Evolutionary conservation across 2,888 invertebrate genomes (phyloP).

Genomic region (Tipula helvola): DNA sequence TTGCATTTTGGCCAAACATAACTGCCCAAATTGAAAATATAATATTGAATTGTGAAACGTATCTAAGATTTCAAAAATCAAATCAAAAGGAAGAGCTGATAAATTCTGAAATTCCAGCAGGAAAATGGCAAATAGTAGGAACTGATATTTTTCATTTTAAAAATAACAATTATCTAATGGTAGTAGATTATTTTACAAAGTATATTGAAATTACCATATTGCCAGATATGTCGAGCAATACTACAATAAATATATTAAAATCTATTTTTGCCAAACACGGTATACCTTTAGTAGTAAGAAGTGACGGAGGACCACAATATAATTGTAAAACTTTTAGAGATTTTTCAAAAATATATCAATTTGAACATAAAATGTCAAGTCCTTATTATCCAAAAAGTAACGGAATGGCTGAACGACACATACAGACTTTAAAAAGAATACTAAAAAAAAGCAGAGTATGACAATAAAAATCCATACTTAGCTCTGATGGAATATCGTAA

Average conservation of each 20-base stretch:
- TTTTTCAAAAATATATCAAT: constrained; percentile 16
- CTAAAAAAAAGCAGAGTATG: neutral
- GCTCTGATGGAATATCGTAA: neutral
- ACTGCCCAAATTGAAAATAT: neutral
- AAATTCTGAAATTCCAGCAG: neutral
- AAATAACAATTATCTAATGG: too few relatives aligned
- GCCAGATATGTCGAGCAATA: constrained; percentile 10
- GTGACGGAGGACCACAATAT: constrained; percentile 10
- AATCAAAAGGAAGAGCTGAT: neutral
- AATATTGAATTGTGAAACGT: neutral
- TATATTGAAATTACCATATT: constrained; percentile 17
- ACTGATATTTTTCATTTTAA: constrained; percentile 12
- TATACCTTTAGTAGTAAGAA: constrained; percentile 15
- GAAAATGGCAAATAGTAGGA: constrained; percentile 12
- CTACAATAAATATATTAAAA: constrained; percentile 16
- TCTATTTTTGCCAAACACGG: constrained; percentile 18
- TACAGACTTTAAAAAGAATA: too few relatives aligned
- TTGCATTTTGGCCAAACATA: neutral
- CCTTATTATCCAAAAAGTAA: neutral
- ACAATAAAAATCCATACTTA: neutral
- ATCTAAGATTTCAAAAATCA: neutral
- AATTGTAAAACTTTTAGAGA: constrained; percentile 15
- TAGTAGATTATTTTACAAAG: constrained; percentile 13
- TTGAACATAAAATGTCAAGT: constrained; percentile 16
- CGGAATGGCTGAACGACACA: too few relatives aligned